Evolutionary conservation across 1,140 invertebrate genomes (phyloP), one percentile per base, ranked within the genome.

Genomic region (Solenopsis invicta): DNA sequence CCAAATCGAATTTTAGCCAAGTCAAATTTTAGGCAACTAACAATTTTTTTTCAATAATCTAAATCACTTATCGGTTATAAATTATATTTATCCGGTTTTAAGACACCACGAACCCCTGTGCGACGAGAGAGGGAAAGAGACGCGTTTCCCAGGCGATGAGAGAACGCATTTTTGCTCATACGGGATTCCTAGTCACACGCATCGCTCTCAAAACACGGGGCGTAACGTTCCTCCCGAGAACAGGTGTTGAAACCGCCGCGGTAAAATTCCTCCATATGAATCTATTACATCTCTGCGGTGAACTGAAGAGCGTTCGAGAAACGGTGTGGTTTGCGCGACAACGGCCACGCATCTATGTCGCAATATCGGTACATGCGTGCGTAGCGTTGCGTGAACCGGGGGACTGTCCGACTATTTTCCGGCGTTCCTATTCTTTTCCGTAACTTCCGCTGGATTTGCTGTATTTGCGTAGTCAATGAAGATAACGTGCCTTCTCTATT

Each of bases 281-380:
- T 84, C 80, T 74, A 37, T 74, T 48, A 61, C 52, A 18, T 21
- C n/a, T 61, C 61, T 84, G 80, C 67, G 80, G 80, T 84, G 16
- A 84, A 74, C 54, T 54, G 66, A 71, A 24, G 21, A 24, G 21
- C 34, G 56, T 64, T 13, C 34, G 34, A 34, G 29, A 37, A 41
- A 48, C 45, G n/a, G n/a, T 34, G 45, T n/a, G 61, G 74, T 50
- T 80, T 80, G 45, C 8, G 29, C 61, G 34, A 67, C 52, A 29
- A 34, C 24, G 21, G 37, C 34, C 48, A 16, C 54, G 67, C 37
- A n/a, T 50, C n/a, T 24, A 24, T 54, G 69, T 74, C 52, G 45
- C 24, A 59, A 74, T 18, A 16, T n/a, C 41, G 41, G 41, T 41
- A 41, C n/a, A 34, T 48, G 66, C 37, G 50, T 59, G 66, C 54